Evolutionary conservation across 2,113 vertebrate genomes (phyloP).

Genomic region (Oophaga pumilio): DNA sequence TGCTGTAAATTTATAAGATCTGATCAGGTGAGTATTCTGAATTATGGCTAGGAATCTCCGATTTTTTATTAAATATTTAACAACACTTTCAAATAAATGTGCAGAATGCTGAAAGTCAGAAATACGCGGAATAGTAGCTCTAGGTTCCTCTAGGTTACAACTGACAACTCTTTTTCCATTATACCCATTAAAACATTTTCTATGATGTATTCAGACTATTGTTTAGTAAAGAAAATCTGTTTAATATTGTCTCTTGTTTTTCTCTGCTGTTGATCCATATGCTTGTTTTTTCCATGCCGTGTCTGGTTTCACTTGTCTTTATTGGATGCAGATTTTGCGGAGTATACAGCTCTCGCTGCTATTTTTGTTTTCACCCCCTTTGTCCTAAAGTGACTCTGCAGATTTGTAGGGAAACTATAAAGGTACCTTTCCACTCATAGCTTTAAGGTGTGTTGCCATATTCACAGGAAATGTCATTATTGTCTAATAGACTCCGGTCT

Average conservation of each 20-base stretch:
- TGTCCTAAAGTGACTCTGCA: conserved; percentile 45
- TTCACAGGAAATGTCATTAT: too few species aligned
- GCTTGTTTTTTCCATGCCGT: conserved; percentile 28
- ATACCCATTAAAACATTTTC: not conserved
- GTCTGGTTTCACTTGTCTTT: conserved; percentile 48
- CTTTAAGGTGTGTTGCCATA: not conserved
- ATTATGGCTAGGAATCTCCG: not conserved
- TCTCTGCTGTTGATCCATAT: conserved; percentile 24
- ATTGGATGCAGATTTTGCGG: conserved; percentile 24
- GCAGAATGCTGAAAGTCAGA: not conserved
- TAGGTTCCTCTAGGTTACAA: not conserved
- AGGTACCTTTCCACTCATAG: not conserved
- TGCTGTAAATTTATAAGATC: not conserved
- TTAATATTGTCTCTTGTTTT: conserved; percentile 30
- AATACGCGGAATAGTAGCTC: not conserved
- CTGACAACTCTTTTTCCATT: not conserved
- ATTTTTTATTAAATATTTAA: not conserved
- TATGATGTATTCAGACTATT: conserved; percentile 33
- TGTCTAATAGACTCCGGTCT: too few species aligned
- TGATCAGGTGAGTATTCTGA: not conserved
- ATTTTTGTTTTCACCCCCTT: conserved; percentile 8
- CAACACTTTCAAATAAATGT: not conserved
- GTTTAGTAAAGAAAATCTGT: conserved; percentile 35
- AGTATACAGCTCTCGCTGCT: not conserved
- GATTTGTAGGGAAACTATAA: not conserved